phyloP scores from a whole-genome alignment of 2,797 vertebrate species.

The Helarctos malayanus region DNA sequence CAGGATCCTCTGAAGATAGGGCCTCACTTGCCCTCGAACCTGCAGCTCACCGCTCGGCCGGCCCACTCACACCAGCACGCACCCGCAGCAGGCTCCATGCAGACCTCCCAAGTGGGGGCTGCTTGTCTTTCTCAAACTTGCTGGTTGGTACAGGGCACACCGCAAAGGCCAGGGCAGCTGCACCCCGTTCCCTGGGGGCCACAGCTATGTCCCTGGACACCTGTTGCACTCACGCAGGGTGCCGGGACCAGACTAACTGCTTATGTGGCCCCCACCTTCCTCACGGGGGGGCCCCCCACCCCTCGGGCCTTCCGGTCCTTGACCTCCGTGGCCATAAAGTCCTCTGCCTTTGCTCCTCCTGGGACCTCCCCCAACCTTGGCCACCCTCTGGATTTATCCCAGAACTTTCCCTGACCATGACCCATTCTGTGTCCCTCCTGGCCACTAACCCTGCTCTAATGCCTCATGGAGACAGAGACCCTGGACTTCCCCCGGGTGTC shows the following conservation, averaged over 20 bases:
- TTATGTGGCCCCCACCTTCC: background rate
- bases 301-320: background rate
- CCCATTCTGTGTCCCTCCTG: background rate
- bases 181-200: background rate
- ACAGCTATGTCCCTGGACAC: background rate
- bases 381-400: background rate
- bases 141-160: background rate
- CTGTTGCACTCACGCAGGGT: background rate
- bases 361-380: background rate
- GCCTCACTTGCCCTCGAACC: background rate
- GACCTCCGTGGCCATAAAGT: background rate
- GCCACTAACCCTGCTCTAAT: background rate
- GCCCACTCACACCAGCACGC: background rate
- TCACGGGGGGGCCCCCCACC: background rate
- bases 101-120: background rate
- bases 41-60: background rate
- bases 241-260: background rate
- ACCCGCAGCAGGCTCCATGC: background rate
- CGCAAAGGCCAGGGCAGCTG: background rate
- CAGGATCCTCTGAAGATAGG: background rate
- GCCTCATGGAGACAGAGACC: background rate
- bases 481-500: background rate
- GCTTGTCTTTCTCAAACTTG: background rate
- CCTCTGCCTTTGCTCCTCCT: background rate
- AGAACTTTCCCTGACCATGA: background rate